phyloP scores from a whole-genome alignment of 2,113 vertebrate species.

The Lasiurus borealis region DNA sequence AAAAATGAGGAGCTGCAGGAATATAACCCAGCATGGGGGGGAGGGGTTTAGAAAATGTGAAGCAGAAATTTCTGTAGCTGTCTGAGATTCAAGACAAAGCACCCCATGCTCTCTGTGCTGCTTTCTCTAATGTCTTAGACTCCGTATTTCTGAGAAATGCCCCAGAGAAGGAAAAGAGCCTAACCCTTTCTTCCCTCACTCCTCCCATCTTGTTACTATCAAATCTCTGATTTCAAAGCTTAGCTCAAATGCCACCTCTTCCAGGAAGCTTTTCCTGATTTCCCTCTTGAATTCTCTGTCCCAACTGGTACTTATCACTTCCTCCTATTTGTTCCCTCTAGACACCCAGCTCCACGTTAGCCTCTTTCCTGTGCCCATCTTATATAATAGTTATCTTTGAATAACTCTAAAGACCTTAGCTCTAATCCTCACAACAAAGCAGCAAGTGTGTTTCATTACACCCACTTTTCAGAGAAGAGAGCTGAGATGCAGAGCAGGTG shows the following conservation, averaged over 20 bases:
- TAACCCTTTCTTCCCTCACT: background rate
- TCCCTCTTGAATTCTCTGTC: background rate
- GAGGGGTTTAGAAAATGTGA: background rate
- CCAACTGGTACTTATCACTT: background rate
- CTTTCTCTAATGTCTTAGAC: background rate
- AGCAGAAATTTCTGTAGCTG: background rate
- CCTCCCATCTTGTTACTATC: background rate
- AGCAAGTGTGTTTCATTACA: background rate
- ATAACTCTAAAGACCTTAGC: background rate
- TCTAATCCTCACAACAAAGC: background rate
- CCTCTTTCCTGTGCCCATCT: background rate
- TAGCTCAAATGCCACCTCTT: background rate
- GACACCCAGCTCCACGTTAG: background rate
- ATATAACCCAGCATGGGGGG: background rate
- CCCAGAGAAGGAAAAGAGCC: background rate
- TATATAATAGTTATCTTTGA: background rate
- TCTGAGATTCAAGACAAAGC: background rate
- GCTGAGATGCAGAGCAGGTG: background rate
- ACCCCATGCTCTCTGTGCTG: background rate
- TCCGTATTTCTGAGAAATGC: background rate
- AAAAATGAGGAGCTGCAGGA: background rate
- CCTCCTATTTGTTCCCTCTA: background rate
- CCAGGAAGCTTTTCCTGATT: constrained; percentile 52
- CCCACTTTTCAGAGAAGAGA: background rate
- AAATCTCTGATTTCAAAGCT: constrained; percentile 24